phyloP scores from a whole-genome alignment of 2,888 invertebrate species.

The Ornithoptera alexandrae region DNA sequence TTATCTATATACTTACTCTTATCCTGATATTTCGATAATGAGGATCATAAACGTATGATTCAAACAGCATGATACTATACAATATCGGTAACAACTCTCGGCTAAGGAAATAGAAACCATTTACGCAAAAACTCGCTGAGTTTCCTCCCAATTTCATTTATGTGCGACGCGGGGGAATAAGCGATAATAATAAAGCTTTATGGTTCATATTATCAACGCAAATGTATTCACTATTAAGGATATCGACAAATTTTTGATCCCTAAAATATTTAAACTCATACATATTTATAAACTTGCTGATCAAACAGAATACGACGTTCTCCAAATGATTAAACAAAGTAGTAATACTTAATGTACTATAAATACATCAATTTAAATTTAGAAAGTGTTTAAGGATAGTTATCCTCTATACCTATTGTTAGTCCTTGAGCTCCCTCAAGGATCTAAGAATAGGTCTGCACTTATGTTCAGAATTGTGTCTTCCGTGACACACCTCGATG shows the following conservation, averaged over 20 bases:
- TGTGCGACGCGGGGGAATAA: slow-evolving; percentile 17
- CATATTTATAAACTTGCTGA: too few relatives aligned
- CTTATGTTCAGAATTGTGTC: too few relatives aligned
- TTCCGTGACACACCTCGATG: too few relatives aligned
- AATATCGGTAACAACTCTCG: neutral
- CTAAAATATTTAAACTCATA: too few relatives aligned
- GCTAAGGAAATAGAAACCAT: neutral
- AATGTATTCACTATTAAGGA: slow-evolving; percentile 21
- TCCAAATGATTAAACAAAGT: too few relatives aligned
- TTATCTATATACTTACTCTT: neutral
- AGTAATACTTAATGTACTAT: too few relatives aligned
- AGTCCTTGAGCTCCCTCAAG: too few relatives aligned
- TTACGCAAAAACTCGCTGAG: neutral
- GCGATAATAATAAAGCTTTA: slow-evolving; percentile 28
- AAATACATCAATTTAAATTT: too few relatives aligned
- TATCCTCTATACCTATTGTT: too few relatives aligned
- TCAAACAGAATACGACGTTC: too few relatives aligned
- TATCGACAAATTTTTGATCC: slow-evolving; percentile 7
- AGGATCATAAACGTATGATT: neutral
- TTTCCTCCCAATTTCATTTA: slow-evolving; percentile 27
- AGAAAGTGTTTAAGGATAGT: too few relatives aligned
- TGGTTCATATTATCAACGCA: slow-evolving; percentile 17
- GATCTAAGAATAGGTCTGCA: too few relatives aligned
- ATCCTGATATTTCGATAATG: neutral
- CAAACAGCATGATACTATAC: neutral